Conservation (phyloP, 2,888 invertebrate genomes). For the Gasteruption jaculator region DNA sequence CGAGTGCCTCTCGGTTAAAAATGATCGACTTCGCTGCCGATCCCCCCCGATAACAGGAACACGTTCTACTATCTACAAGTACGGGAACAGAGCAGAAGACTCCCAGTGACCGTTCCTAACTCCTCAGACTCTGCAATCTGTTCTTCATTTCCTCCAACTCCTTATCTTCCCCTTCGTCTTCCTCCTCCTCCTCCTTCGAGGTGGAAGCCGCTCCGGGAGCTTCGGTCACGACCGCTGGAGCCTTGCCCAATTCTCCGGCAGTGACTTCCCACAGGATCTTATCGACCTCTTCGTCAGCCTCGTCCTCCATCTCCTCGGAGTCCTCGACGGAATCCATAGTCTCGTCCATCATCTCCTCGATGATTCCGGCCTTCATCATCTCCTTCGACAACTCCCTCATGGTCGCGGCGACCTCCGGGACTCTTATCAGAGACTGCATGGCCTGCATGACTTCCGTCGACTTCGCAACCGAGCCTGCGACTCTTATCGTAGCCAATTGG, state of each 20-base stretch:
- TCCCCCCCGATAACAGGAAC: too few species aligned
- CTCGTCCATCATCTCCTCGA: constrained; percentile 99
- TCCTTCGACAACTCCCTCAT: constrained; percentile 98
- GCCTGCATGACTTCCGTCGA: constrained; percentile 99
- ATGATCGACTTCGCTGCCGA: too few species aligned
- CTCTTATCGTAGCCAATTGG: constrained; percentile 90
- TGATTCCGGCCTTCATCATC: constrained; percentile 99
- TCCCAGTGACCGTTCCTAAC: too few species aligned
- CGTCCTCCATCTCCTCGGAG: constrained; percentile 93
- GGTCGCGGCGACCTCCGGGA: constrained; percentile 91
- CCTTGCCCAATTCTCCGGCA: constrained; percentile 86
- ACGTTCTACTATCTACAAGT: too few species aligned
- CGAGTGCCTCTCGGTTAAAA: too few species aligned
- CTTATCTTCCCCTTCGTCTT: constrained; percentile 62
- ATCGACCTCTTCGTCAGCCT: constrained; percentile 89
- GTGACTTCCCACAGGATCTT: constrained; percentile 89
- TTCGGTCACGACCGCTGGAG: constrained; percentile 75
- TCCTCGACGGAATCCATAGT: constrained; percentile 92
- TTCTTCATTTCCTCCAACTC: constrained; percentile 92
- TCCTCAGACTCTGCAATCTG: constrained; percentile 80
- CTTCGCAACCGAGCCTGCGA: constrained; percentile 89
- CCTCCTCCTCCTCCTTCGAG: constrained; percentile 61
- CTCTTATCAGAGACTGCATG: constrained; percentile 86
- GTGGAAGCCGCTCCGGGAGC: constrained; percentile 58
- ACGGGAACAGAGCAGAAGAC: too few species aligned